Conservation (phyloP, 2,797 vertebrate genomes). For the Micromesistius poutassou region DNA sequence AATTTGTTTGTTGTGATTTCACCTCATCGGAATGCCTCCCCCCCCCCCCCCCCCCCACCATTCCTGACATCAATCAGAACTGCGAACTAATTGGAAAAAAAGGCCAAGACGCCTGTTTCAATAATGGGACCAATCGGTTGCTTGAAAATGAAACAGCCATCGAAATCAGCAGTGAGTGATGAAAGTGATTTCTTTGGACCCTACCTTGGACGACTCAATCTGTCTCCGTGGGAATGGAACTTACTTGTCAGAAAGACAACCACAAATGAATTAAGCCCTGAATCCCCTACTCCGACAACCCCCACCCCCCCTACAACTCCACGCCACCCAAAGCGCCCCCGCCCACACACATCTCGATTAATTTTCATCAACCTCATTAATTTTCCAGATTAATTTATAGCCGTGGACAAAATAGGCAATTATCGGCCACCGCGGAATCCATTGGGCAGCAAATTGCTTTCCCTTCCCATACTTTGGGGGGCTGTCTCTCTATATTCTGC, state of each 20-base stretch:
- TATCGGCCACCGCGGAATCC: slow-evolving; percentile 63
- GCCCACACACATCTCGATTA: slow-evolving; percentile 50
- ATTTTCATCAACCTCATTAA: slow-evolving; percentile 74
- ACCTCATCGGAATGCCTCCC: slow-evolving; percentile 10
- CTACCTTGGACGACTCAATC: no score
- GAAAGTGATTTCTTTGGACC: no score
- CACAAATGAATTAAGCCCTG: slow-evolving; percentile 36
- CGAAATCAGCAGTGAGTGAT: slow-evolving; percentile 15
- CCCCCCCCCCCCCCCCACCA: slow-evolving; percentile 10
- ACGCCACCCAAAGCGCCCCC: not conserved
- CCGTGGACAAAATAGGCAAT: slow-evolving; percentile 71
- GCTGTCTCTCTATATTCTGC: slow-evolving; percentile 29
- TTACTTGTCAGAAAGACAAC: slow-evolving; percentile 46
- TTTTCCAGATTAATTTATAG: slow-evolving; percentile 72
- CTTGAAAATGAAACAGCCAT: slow-evolving; percentile 38
- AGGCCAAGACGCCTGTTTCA: slow-evolving; percentile 20
- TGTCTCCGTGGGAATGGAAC: no score
- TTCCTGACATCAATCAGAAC: slow-evolving; percentile 45
- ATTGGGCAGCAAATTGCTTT: slow-evolving; percentile 72
- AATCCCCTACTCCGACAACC: not conserved
- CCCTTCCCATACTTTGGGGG: slow-evolving; percentile 32
- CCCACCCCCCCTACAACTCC: not conserved
- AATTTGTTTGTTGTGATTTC: not conserved
- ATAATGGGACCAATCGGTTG: slow-evolving; percentile 17
- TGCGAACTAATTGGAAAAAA: slow-evolving; percentile 35